Evolutionary conservation across 1,140 invertebrate species (phyloP), one percentile per base, ranked within the genome.

Genomic region (Trichoplusia ni): DNA sequence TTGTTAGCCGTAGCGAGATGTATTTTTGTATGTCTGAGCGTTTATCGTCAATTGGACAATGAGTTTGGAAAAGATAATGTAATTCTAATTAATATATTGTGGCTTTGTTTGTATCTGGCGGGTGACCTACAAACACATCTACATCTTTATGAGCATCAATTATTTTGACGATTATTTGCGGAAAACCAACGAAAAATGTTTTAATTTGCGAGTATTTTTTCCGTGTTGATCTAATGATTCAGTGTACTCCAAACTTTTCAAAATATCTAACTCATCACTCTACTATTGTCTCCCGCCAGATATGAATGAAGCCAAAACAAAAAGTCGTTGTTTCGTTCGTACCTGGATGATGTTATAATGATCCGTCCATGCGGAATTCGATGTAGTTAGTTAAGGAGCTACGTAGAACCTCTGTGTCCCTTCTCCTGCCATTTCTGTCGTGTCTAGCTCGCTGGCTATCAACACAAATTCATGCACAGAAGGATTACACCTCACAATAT

Each of bases 321-420:
- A 58, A 16, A 31, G 27, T 11, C 18, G 37, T 58, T 42, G 54
- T 58, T 58, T 58, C 37, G 69, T 79, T 77, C 64, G 82, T 88
- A 88, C 82, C 80, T 86, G 82, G 69, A 70, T 70, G 54, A 31
- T 73, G 62, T 67, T 69, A 71, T 61, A 84, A 78, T 71, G 68
- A 79, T 89, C 86, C 86, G 86, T 89, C 86, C 86, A 87, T 64
- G 60, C 83, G 84, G 83, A 82, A 70, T 79, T 83, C 75, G 71
- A 76, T 71, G 69, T 86, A 88, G 79, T 73, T 76, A 73, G 68
- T 75, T 82, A 81, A 79, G 80, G 65, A 82, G 75, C 73, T 73
- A 67, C 60, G 66, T 82, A 87, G 78, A 61, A 27, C 76, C 75
- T 27, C n/a, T 21, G 46, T 16, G 46, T 49, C 46, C 46, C 46